Base-by-base conservation (phyloP, 2,113 vertebrate genomes). In the Jaculus jaculus region DNA sequence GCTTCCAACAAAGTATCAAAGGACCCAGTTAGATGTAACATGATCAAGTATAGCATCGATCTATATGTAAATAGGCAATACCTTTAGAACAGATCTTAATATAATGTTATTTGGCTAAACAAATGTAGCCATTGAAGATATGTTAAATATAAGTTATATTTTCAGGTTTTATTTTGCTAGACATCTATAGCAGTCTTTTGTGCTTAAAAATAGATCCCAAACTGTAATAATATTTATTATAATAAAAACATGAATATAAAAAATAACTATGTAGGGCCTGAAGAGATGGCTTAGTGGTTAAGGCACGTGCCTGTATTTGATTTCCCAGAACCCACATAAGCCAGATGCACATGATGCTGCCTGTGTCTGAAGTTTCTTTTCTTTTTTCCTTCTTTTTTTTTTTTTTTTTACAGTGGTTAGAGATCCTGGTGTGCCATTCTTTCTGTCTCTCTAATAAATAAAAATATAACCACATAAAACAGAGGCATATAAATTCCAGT, bases 111-210 rank as follows among this genome's bases (percentile, higher is more conserved):
- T n/a, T n/a, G n/a, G n/a, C n/a, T n/a, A n/a, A n/a, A n/a, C 72
- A 84, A 71, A 84, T 61, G 32, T 60, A 32, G 13, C 34, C 32
- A n/a, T 71, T 92, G 74, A 75, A 96, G 92, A 37, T 58, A 82
- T 79, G 84, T 88, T 7, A 82, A 72, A 69, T 73, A 66, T 61
- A 34, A 47, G 42, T 8, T 47, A 47, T 47, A n/a, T 8, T 47
- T 91, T 89, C 8, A 58, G n/a, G n/a, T n/a, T n/a, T 47, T 89
- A 92, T 92, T 86, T 20, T 72, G 47, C 60, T 78, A 78, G 42
- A 54, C 72, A n/a, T 30, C n/a, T 72, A 4, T 72, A 37, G 61
- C 28, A 58, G 17, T 78, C 32, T 71, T 72, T 72, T 69, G 4
- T 68, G 7, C 34, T 89, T 87, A n/a, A 24, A 84, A 84, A 87